Evolutionary conservation across 2,113 vertebrate species (phyloP).

Genomic region (Origma solitaria): DNA sequence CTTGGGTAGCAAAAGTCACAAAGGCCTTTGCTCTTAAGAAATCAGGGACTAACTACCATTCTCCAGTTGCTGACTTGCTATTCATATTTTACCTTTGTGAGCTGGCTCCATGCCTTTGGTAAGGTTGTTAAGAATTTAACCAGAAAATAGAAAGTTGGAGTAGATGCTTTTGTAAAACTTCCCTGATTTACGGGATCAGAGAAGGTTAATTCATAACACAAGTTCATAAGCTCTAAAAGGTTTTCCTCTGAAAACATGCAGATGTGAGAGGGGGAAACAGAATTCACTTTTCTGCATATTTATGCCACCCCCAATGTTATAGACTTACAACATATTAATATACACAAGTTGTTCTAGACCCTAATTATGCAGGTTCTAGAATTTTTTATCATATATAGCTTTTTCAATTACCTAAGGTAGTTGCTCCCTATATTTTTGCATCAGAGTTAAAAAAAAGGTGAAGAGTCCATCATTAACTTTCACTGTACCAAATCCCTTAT

Average conservation of each 20-base stretch:
- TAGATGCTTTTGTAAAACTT: neutral
- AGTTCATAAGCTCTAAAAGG: neutral
- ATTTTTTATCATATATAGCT: neutral
- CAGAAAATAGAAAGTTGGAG: neutral
- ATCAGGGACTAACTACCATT: neutral
- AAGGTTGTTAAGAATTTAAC: neutral
- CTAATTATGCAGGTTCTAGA: neutral
- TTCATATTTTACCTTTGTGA: neutral
- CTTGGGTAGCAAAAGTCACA: neutral
- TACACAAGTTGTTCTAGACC: neutral
- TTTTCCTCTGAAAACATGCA: neutral
- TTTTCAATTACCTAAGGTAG: neutral
- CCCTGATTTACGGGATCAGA: neutral
- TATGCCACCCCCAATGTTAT: neutral
- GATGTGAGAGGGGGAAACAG: neutral
- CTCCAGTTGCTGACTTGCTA: neutral
- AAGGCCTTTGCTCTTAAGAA: neutral
- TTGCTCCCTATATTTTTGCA: neutral
- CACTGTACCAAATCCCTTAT: neutral
- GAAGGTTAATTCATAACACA: neutral
- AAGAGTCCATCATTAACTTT: neutral
- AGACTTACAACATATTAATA: neutral
- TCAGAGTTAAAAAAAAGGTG: neutral
- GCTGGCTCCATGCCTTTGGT: neutral
- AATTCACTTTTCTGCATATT: neutral